phyloP scores from a whole-genome alignment of 2,113 vertebrate species.

The Galeopterus variegatus region DNA sequence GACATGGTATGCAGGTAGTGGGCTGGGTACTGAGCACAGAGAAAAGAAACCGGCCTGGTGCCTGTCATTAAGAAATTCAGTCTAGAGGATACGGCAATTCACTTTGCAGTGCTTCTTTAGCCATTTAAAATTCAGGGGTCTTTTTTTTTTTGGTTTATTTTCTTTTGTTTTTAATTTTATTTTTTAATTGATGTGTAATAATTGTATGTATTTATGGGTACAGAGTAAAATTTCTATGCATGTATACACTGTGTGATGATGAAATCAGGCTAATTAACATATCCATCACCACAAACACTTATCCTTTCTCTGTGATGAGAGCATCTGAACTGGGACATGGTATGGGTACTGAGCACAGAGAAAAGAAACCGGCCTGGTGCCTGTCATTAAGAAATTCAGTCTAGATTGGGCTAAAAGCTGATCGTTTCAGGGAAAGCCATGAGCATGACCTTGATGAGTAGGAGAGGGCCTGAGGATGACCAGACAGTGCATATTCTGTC shows the following conservation, averaged over 20 bases:
- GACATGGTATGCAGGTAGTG: background rate
- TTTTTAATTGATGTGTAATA: too few relatives aligned
- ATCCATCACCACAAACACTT: too few relatives aligned
- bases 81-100: background rate
- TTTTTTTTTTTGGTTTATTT: too few relatives aligned
- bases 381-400: conserved; percentile 27
- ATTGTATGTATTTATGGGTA: too few relatives aligned
- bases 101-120: background rate
- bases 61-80: conserved; percentile 20
- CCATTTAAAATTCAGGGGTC: background rate
- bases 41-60: background rate
- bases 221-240: too few relatives aligned
- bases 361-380: background rate
- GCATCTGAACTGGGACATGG: background rate
- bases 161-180: too few relatives aligned
- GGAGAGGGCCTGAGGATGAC: background rate
- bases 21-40: background rate
- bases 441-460: background rate
- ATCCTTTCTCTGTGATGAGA: too few relatives aligned
- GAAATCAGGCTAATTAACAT: too few relatives aligned
- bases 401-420: background rate
- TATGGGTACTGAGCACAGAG: background rate
- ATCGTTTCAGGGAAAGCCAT: background rate
- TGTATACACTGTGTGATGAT: too few relatives aligned
- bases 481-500: background rate